A percentile compares a stretch with the other conserved stretches of the same genome.
Evolutionary conservation across 1,140 invertebrate species (phyloP).

Genomic region (Lepidurus arcticus): DNA sequence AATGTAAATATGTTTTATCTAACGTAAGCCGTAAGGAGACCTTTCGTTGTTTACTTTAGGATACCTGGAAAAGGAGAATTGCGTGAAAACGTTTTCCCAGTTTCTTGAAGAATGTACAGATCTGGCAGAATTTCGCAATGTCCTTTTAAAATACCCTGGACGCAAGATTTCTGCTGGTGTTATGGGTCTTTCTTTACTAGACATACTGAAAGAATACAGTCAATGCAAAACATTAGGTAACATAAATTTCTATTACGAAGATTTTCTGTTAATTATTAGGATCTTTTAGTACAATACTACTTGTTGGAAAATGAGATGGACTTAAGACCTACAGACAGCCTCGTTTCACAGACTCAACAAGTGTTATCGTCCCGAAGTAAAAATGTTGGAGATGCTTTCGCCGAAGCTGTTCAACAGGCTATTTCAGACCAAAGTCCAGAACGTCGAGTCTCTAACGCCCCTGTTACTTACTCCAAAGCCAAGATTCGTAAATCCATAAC

Average conservation of each 20-base stretch:
- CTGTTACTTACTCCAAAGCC: not conserved
- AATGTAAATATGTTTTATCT: not conserved
- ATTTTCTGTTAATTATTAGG: not conserved
- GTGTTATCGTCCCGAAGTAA: not conserved
- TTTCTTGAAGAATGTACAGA: not conserved
- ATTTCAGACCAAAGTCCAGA: not conserved
- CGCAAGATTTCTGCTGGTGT: not conserved
- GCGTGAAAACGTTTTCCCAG: not conserved
- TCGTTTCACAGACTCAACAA: not conserved
- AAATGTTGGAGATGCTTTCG: not conserved
- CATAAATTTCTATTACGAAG: not conserved
- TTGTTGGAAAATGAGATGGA: not conserved
- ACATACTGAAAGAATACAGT: not conserved
- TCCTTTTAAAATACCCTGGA: not conserved
- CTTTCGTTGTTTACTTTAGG: not conserved
- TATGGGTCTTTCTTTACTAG: not conserved
- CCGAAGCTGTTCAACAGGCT: not conserved
- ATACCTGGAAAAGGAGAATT: not conserved
- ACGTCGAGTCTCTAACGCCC: not conserved
- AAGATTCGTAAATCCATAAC: not conserved
- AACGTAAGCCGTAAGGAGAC: not conserved
- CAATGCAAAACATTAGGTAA: constrained; percentile 15
- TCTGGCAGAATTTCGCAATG: not conserved
- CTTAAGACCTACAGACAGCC: not conserved
- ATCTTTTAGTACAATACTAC: not conserved